Evolutionary conservation across 2,797 vertebrate species (phyloP).

Genomic region (Megaceryle alcyon): DNA sequence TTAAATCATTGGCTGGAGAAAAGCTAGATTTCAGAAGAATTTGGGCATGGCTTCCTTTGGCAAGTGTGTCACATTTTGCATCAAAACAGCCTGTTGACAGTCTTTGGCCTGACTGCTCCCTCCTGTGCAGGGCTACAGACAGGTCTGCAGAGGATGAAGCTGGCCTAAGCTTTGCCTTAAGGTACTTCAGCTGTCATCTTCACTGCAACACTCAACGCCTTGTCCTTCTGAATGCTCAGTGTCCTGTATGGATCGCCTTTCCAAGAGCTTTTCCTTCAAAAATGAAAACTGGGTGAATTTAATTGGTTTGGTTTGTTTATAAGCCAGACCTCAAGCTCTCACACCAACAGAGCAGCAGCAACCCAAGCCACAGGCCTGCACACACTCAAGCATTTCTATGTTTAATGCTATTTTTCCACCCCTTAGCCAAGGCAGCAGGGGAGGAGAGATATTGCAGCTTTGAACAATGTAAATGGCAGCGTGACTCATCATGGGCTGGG

Average conservation of each 20-base stretch:
- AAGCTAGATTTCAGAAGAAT: background rate
- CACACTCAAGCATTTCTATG: background rate
- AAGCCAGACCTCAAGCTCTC: background rate
- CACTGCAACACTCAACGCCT: background rate
- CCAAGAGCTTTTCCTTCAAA: background rate
- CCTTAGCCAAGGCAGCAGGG: background rate
- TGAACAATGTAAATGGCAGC: background rate
- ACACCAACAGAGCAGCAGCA: background rate
- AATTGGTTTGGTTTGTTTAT: background rate
- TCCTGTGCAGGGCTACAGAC: background rate
- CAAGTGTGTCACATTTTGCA: background rate
- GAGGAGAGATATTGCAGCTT: background rate
- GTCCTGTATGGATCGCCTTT: fast-evolving
- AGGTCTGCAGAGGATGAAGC: background rate
- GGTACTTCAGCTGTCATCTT: background rate
- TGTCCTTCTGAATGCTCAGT: background rate
- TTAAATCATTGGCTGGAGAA: background rate
- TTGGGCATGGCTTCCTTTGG: background rate
- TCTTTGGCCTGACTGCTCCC: background rate
- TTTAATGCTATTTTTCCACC: background rate
- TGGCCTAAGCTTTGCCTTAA: background rate
- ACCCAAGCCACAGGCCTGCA: background rate
- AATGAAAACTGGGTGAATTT: background rate
- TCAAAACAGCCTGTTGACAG: background rate
- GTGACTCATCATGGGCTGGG: background rate